Conservation (phyloP, 2,888 invertebrate species). For the Eurytoma californica region DNA sequence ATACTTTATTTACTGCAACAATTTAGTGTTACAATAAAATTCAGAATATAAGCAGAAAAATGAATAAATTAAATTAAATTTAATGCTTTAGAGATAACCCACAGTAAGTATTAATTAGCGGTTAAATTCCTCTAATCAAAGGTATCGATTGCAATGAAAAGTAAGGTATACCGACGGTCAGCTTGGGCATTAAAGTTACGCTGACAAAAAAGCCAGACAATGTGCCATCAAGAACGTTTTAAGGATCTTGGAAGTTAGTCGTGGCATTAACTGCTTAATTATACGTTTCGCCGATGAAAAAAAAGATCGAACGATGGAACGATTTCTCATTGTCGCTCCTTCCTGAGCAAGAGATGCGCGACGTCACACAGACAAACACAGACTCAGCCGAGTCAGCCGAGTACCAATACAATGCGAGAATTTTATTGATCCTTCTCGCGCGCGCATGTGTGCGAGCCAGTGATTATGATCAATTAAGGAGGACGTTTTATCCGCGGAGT, state of each 20-base stretch:
- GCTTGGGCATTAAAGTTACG: no score
- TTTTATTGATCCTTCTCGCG: not conserved
- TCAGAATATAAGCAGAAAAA: no score
- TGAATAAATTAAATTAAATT: no score
- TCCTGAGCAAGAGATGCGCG: not conserved
- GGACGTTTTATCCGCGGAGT: not conserved
- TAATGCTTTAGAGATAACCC: no score
- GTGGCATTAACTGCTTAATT: constrained; percentile 33
- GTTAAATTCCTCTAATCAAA: not conserved
- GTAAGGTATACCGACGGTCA: not conserved
- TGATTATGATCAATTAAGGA: constrained; percentile 33
- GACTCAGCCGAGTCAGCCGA: not conserved
- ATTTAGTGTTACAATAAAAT: no score
- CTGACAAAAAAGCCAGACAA: not conserved
- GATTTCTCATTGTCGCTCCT: constrained; percentile 1
- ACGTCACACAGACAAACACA: not conserved
- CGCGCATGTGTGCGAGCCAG: not conserved
- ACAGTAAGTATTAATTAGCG: not conserved
- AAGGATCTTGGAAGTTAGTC: not conserved
- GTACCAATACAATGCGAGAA: no score
- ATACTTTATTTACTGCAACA: no score
- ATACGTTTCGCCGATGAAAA: not conserved
- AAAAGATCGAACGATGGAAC: constrained; percentile 15
- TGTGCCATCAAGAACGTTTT: constrained; percentile 2
- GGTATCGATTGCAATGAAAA: not conserved